Evolutionary conservation across 2,797 vertebrate genomes (phyloP).

Genomic region (Avahi laniger): DNA sequence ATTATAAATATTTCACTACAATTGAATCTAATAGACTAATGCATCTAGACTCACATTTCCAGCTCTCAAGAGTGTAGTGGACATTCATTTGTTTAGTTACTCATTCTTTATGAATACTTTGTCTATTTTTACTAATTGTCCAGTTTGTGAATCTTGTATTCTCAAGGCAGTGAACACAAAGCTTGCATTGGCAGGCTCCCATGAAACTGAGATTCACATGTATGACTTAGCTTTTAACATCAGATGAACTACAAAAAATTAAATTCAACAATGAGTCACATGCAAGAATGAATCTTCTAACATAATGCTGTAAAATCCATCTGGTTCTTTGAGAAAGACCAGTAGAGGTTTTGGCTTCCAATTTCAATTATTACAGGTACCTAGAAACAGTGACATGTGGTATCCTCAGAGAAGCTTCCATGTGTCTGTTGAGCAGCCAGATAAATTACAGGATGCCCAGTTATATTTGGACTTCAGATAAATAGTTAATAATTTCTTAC

Average conservation of each 20-base stretch:
- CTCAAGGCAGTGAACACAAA: not conserved
- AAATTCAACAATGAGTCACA: not conserved
- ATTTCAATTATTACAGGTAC: not conserved
- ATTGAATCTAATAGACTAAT: not conserved
- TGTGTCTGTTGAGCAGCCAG: not conserved
- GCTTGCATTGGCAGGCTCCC: not conserved
- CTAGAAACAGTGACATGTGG: not conserved
- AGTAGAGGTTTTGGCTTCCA: not conserved
- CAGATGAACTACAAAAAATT: not conserved
- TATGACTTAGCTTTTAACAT: not conserved
- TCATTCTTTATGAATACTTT: not conserved
- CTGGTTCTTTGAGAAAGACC: not conserved
- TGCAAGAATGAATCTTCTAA: not conserved
- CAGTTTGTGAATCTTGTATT: not conserved
- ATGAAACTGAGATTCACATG: not conserved
- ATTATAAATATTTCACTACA: conserved; percentile 9
- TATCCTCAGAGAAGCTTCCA: not conserved
- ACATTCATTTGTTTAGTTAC: not conserved
- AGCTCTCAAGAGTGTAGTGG: not conserved
- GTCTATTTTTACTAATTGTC: not conserved
- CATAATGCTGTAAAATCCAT: not conserved
- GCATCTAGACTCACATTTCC: not conserved
- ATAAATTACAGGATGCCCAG: not conserved
- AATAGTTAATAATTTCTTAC: not conserved
- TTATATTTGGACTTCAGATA: not conserved